Conservation (phyloP, 2,888 invertebrate genomes). For the Tetramorium bicarinatum region DNA sequence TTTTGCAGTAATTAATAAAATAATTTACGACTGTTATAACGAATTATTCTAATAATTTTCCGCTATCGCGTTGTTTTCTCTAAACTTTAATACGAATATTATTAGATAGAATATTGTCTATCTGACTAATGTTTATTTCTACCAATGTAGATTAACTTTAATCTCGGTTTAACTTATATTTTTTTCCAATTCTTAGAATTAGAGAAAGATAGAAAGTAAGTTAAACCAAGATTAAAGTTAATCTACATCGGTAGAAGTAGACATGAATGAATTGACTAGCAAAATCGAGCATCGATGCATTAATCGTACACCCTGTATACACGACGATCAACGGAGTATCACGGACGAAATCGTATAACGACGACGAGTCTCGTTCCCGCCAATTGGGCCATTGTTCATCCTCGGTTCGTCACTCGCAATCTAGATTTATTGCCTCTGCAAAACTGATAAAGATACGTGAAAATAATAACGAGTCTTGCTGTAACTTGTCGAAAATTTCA, state of each 20-base stretch:
- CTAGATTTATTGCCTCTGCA: background rate
- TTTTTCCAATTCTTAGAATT: no score
- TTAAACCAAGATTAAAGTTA: no score
- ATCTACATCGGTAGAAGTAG: no score
- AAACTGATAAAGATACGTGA: background rate
- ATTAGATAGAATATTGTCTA: no score
- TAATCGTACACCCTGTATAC: background rate
- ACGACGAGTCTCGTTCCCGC: background rate
- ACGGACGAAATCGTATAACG: background rate
- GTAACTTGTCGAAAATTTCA: background rate
- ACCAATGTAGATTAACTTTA: no score
- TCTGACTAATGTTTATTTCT: no score
- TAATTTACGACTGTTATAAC: background rate
- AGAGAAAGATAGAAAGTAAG: no score
- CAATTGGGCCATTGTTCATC: conserved; percentile 6
- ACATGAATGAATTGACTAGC: background rate
- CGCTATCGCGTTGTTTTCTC: background rate
- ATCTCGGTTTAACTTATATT: no score
- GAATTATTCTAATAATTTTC: background rate
- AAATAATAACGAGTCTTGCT: background rate
- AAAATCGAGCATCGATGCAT: background rate
- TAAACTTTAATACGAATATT: background rate
- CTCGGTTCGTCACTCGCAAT: background rate
- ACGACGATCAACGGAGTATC: background rate
- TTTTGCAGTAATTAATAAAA: background rate